Base-by-base conservation (phyloP, 2,888 invertebrate genomes). In the Perithous albicinctus region DNA sequence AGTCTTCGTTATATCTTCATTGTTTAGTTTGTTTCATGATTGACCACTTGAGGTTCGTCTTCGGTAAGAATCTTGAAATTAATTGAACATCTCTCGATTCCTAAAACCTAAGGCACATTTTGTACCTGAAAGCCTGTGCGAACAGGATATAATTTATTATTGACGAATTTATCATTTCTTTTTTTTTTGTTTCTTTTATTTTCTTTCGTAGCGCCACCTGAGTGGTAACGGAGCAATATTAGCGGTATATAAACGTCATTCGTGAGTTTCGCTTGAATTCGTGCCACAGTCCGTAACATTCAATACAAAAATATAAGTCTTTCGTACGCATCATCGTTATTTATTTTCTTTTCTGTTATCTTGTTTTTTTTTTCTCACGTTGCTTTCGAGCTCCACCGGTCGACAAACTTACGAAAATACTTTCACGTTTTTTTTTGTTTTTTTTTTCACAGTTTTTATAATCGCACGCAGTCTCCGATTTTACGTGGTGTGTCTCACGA, bases 61-160 rank as follows among this genome's bases (percentile, higher is more conserved):
- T 61, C 75, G 70, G 18, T 70, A 75, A 32, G 69, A 73, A 70
- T 82, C 20, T 32, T 48, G 69, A 75, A 72, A 63, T 64, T 23
- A 73, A 75, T 41, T 20, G 64, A 70, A 41, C 41, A 76, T 80
- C 51, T 70, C 18, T 67, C 73, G 63, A 74, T 72, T 18, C 15
- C 76, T 83, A 81, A 72, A 81, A 84, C 72, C 86, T 88, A 87
- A 85, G 83, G 87, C 86, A 89, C 85, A 86, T 74, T 77, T 86
- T 85, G 83, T 80, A 80, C 80, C 70, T 84, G 79, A 84, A 86
- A 86, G 86, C 88, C 87, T 87, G 88, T 87, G 87, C 89, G 88
- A 89, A 88, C 81, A 87, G 86, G 78, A 86, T 80, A 79, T 72
- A 70, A 41, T 69, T 41, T 35, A 10, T 29, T 32, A 51, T 59